These are phyloP conservation scores for Eumacrocentrus americanus DNA, from an alignment of 2,888 invertebrate species.

Conservation along the genomic window DNA sequence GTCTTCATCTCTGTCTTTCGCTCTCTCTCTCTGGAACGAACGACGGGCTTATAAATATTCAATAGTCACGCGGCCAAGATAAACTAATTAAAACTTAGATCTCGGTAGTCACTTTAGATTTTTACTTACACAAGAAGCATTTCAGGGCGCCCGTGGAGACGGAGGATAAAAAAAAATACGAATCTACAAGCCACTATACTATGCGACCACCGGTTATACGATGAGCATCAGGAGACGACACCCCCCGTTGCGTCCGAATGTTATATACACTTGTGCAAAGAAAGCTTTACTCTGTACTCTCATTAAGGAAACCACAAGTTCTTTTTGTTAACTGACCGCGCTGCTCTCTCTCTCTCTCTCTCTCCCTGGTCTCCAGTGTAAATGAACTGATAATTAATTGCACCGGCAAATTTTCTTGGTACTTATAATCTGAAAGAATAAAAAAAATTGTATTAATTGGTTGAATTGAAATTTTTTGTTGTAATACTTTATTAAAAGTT, in stretches of 20 bases:
- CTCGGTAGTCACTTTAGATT: slow-evolving; percentile 63
- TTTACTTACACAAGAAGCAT: slow-evolving; percentile 63
- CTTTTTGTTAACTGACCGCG: slow-evolving; percentile 24
- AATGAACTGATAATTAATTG: no score
- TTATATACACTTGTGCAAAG: slow-evolving; percentile 45
- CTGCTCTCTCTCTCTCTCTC: neutral
- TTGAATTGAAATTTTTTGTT: neutral
- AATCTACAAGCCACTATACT: slow-evolving; percentile 51
- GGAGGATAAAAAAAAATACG: slow-evolving; percentile 14
- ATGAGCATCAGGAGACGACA: slow-evolving; percentile 13
- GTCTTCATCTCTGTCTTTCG: slow-evolving; percentile 32
- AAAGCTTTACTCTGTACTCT: slow-evolving; percentile 62
- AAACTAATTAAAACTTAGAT: slow-evolving; percentile 63
- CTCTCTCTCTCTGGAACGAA: slow-evolving; percentile 31
- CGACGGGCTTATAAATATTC: slow-evolving; percentile 61
- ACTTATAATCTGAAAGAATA: neutral
- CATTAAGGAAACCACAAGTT: slow-evolving; percentile 58
- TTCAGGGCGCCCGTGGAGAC: slow-evolving; percentile 52
- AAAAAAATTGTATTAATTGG: neutral
- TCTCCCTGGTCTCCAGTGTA: neutral
- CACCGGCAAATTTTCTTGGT: neutral
- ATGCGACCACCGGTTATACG: slow-evolving; percentile 41
- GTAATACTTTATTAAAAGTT: neutral
- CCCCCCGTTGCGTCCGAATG: slow-evolving; percentile 28
- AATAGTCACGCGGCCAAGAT: slow-evolving; percentile 63